phyloP scores from a whole-genome alignment of 2,797 vertebrate genomes.

The Microctenopoma stevenorrisi region DNA sequence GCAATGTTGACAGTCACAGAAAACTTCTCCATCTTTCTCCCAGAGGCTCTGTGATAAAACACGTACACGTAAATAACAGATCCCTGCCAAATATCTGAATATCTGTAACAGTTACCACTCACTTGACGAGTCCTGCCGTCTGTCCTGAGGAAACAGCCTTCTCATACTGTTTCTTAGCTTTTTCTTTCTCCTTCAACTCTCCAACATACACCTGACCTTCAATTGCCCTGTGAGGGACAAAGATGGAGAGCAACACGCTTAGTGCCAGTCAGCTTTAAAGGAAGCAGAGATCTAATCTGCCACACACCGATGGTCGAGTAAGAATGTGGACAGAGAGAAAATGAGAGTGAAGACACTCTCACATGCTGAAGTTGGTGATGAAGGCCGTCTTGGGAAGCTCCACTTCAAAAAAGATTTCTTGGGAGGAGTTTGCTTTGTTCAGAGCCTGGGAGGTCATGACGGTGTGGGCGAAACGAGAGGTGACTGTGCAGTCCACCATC shows the following conservation, averaged over 20 bases:
- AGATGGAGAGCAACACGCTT: background rate
- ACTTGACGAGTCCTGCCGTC: constrained; percentile 88
- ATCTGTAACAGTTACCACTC: constrained; percentile 8
- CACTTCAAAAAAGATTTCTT: constrained; percentile 90
- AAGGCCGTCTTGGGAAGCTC: constrained; percentile 94
- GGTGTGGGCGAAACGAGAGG: constrained; percentile 90
- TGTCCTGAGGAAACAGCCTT: constrained; percentile 89
- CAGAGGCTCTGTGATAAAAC: constrained; percentile 82
- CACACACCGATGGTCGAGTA: background rate
- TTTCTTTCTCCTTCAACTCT: constrained; percentile 89
- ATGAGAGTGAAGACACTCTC: background rate
- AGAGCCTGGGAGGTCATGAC: constrained; percentile 89
- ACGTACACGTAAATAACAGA: background rate
- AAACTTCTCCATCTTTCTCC: constrained; percentile 94
- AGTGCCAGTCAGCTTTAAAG: background rate
- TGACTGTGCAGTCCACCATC: constrained; percentile 87
- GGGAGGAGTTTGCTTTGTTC: constrained; percentile 86
- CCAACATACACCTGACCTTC: constrained; percentile 85
- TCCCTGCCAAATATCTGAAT: rapidly evolving
- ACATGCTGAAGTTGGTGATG: constrained; percentile 96
- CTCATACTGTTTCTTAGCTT: constrained; percentile 89
- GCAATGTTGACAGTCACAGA: constrained; percentile 90
- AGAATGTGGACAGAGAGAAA: background rate
- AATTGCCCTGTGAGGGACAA: constrained; percentile 82
- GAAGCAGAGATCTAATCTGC: background rate